Conservation (phyloP, 2,113 vertebrate genomes). For the Tupaia tana region DNA sequence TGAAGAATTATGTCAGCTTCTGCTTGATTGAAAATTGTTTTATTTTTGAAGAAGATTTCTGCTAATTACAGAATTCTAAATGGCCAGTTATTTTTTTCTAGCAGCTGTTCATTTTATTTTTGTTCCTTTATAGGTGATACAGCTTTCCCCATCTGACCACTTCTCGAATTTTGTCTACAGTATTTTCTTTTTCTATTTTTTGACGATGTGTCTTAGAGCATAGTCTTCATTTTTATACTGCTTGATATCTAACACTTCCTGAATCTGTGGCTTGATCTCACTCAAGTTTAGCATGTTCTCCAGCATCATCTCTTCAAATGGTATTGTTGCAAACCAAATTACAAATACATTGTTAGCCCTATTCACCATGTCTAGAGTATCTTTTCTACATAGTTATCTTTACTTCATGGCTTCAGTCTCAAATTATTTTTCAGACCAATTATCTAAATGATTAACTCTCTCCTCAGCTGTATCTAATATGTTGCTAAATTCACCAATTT, state of each 20-base stretch:
- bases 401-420: neutral
- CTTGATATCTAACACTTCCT: neutral
- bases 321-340: neutral
- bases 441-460: neutral
- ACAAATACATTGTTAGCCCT: neutral
- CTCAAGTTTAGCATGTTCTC: neutral
- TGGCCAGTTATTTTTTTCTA: neutral
- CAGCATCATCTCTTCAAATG: neutral
- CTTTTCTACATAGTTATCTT: neutral
- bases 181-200: neutral
- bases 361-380: neutral
- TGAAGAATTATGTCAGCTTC: neutral
- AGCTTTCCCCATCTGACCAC: neutral
- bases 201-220: neutral
- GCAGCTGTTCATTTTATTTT: neutral
- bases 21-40: neutral
- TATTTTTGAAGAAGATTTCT: neutral
- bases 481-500: neutral
- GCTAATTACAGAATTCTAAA: neutral
- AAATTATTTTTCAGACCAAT: slow-evolving; percentile 3
- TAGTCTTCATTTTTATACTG: neutral
- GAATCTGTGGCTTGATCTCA: neutral
- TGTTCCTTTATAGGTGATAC: neutral
- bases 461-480: neutral
- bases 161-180: neutral